Conservation (phyloP, 2,888 invertebrate genomes). For the Allolobophora icterica region DNA sequence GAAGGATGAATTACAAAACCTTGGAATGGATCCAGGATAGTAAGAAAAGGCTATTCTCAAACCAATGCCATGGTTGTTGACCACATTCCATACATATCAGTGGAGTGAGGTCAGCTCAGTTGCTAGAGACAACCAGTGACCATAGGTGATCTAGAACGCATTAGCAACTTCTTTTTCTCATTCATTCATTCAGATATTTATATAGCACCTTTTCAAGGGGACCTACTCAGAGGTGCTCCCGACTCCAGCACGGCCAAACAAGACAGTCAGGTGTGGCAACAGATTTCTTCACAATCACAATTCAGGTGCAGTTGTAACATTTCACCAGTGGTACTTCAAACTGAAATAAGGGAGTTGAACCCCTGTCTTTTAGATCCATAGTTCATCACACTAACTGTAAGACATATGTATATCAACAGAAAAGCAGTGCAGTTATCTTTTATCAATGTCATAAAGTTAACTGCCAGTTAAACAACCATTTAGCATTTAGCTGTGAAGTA, state of each 20-base stretch:
- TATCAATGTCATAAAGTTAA: not conserved
- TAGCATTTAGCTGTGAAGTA: not conserved
- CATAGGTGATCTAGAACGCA: not conserved
- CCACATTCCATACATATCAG: no score
- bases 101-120: not conserved
- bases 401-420: no score
- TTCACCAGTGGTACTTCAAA: not conserved
- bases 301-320: not conserved
- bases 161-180: not conserved
- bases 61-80: no score
- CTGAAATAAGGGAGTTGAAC: not conserved
- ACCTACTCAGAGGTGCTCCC: no score
- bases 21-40: not conserved
- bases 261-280: no score
- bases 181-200: no score
- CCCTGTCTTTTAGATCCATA: not conserved
- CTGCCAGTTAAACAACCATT: not conserved
- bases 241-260: no score
- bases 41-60: not conserved
- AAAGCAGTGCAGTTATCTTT: no score
- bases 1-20: not conserved
- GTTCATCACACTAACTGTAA: not conserved
- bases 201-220: no score
- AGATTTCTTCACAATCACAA: not conserved
- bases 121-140: not conserved